Evolutionary conservation across 1,140 invertebrate genomes (phyloP).

Genomic region (Trichomalopsis sarcophagae): DNA sequence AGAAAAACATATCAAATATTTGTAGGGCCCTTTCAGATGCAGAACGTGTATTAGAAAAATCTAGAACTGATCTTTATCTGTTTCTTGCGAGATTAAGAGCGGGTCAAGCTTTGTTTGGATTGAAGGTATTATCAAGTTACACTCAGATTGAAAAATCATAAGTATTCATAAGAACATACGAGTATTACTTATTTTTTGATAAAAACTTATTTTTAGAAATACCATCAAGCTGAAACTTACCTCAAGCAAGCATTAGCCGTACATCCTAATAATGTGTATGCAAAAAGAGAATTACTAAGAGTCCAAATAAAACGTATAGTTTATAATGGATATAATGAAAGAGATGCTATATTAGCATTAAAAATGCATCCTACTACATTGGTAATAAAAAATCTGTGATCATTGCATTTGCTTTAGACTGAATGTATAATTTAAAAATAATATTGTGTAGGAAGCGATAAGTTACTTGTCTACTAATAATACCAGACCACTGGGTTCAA

Average conservation of each 20-base stretch:
- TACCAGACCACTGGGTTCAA: no score
- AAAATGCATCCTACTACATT: background rate
- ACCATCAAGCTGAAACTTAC: background rate
- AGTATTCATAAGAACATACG: background rate
- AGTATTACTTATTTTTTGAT: background rate
- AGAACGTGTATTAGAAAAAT: conserved; percentile 7
- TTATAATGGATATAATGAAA: background rate
- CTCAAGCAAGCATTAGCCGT: background rate
- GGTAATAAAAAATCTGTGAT: background rate
- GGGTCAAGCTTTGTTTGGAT: background rate
- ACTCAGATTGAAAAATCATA: background rate
- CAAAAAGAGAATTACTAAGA: background rate
- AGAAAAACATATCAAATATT: conserved; percentile 6
- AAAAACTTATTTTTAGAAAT: background rate
- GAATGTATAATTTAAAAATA: no score
- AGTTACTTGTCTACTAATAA: no score
- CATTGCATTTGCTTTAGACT: background rate
- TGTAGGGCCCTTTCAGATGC: background rate
- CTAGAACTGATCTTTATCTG: background rate
- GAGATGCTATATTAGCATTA: conserved; percentile 15
- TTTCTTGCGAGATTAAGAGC: conserved; percentile 8
- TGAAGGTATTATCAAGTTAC: conserved; percentile 9
- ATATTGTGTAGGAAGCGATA: no score
- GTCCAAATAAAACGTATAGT: background rate
- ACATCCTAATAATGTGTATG: conserved; percentile 7